Evolutionary conservation across 2,888 invertebrate species (phyloP).

Genomic region (Chaitophorus viminalis): DNA sequence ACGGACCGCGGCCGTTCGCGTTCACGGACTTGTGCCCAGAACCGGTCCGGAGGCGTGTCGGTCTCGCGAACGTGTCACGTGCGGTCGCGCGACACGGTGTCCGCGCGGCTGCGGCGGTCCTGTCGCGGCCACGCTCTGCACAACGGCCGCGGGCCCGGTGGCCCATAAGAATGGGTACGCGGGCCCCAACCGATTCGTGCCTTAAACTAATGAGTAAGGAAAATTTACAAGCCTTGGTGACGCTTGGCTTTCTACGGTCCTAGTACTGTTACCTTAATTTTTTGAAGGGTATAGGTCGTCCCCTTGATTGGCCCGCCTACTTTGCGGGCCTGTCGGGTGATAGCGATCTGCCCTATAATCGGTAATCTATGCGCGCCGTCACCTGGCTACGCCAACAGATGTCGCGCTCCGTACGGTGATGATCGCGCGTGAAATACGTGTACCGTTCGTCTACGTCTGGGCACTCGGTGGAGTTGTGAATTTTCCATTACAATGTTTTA

Average conservation of each 20-base stretch:
- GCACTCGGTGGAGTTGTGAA: too few species aligned
- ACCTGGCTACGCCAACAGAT: too few species aligned
- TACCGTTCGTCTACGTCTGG: too few species aligned
- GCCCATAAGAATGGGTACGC: not conserved
- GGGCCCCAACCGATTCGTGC: not conserved
- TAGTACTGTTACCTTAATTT: constrained; percentile 42
- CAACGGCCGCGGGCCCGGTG: not conserved
- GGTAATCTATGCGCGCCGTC: too few species aligned
- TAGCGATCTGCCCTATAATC: constrained; percentile 61
- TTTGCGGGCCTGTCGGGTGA: constrained; percentile 46
- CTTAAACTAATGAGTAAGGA: constrained; percentile 62
- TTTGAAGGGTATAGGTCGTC: constrained; percentile 60
- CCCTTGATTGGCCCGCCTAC: constrained; percentile 45
- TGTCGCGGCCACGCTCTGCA: not conserved
- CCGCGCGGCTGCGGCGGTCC: not conserved
- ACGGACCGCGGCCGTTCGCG: not conserved
- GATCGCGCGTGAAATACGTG: too few species aligned
- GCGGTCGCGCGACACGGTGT: not conserved
- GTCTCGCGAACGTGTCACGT: not conserved
- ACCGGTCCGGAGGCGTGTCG: not conserved
- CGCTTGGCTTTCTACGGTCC: constrained; percentile 43
- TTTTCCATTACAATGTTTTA: too few species aligned
- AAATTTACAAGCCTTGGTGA: constrained; percentile 61
- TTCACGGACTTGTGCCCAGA: not conserved
- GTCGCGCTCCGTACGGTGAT: too few species aligned